Conservation (phyloP, 1,140 invertebrate genomes). For the Drosophila quadrilineata region DNA sequence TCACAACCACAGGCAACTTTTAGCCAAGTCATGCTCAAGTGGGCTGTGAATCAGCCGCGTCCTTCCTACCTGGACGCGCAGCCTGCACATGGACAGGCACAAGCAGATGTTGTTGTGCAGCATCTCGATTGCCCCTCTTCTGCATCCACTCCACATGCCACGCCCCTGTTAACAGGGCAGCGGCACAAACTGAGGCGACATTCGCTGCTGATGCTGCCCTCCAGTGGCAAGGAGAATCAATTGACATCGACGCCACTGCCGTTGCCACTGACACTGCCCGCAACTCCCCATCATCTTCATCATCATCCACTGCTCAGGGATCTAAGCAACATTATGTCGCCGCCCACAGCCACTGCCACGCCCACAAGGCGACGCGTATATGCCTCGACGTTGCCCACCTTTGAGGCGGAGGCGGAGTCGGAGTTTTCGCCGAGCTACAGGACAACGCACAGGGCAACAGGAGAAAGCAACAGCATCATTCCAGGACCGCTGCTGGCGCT, state of each 20-base stretch:
- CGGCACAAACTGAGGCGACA: conserved; percentile 39
- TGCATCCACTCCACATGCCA: background rate
- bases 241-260: conserved; percentile 62
- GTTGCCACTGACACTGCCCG: conserved; percentile 46
- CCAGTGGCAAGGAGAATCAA: conserved; percentile 67
- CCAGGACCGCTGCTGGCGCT: conserved; percentile 71
- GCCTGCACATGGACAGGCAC: no score
- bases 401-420: conserved; percentile 68
- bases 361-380: conserved; percentile 10
- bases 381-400: conserved; percentile 65
- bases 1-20: background rate
- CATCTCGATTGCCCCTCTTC: background rate
- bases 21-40: conserved; percentile 77
- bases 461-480: conserved; percentile 38
- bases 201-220: conserved; percentile 11
- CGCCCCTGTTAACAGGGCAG: background rate
- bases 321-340: conserved; percentile 64
- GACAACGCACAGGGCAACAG: background rate
- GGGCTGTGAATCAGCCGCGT: conserved; percentile 73
- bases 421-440: conserved; percentile 72
- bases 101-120: background rate
- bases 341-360: conserved; percentile 17
- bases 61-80: conserved; percentile 53
- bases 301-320: conserved; percentile 62
- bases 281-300: background rate